These are phyloP conservation scores for Myrmecobius fasciatus DNA, from an alignment of 2,113 vertebrate species.

Conservation along the genomic window DNA sequence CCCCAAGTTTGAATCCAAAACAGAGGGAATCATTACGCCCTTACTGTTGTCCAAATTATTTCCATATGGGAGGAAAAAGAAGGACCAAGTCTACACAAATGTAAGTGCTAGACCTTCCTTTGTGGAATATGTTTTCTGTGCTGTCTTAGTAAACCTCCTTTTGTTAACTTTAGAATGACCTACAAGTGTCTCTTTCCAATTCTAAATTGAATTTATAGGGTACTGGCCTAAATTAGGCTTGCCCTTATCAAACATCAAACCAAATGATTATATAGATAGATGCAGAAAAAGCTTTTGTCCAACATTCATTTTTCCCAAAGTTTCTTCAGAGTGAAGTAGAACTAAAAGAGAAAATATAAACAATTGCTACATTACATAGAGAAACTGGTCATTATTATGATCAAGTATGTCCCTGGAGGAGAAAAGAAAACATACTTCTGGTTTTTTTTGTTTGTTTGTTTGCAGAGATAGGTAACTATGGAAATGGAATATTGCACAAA, in stretches of 20 bases:
- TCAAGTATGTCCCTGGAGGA: background rate
- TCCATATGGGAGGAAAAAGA: background rate
- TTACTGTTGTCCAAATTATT: background rate
- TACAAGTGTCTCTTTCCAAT: background rate
- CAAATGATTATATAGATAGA: background rate
- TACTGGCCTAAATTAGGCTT: background rate
- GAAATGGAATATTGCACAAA: background rate
- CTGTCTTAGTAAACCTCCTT: background rate
- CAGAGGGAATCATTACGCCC: background rate
- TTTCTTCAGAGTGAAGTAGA: background rate
- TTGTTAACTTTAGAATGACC: background rate
- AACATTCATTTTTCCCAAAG: background rate
- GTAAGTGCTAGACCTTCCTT: background rate
- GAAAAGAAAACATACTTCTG: background rate
- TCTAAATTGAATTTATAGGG: background rate
- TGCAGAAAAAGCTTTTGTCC: background rate
- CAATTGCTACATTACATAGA: background rate
- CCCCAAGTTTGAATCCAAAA: background rate
- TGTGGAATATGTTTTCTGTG: background rate
- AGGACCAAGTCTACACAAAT: background rate
- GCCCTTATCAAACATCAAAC: background rate
- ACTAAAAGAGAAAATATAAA: background rate
- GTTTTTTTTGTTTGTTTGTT: background rate
- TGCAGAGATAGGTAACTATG: background rate
- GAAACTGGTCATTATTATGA: background rate